Evolutionary conservation across 2,797 vertebrate species (phyloP).

Genomic region (Megaceryle alcyon): DNA sequence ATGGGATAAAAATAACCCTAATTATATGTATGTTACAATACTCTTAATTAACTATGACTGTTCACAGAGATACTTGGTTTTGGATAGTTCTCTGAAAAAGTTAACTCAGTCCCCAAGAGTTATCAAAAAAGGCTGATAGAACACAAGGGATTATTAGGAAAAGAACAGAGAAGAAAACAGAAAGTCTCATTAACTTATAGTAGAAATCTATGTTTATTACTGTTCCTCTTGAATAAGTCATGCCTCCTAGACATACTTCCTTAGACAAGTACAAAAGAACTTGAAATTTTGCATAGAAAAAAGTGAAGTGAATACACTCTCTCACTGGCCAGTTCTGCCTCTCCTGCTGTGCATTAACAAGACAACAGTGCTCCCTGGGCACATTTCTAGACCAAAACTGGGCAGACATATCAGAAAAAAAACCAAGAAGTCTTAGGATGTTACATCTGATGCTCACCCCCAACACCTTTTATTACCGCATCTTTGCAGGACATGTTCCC

Average conservation of each 20-base stretch:
- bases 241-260: not conserved
- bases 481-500: not conserved
- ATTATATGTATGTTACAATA: not conserved
- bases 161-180: constrained; percentile 3
- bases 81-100: constrained; percentile 39
- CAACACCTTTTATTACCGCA: not conserved
- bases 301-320: not conserved
- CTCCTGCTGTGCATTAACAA: not conserved
- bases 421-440: not conserved
- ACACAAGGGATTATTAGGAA: not conserved
- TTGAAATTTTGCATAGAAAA: not conserved
- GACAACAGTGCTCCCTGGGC: not conserved
- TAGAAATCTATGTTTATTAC: not conserved
- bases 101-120: not conserved
- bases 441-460: not conserved
- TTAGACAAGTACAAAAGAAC: not conserved
- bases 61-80: not conserved
- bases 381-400: not conserved
- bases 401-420: not conserved
- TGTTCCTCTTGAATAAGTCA: not conserved
- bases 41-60: constrained; percentile 32
- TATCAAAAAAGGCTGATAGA: constrained; percentile 22
- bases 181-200: constrained; percentile 26
- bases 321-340: not conserved
- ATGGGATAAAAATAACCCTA: constrained; percentile 34